Percentiles rank a stretch among this genome's conserved stretches.
phyloP scores from a whole-genome alignment of 2,888 invertebrate species.

The Drosophila monieri region DNA sequence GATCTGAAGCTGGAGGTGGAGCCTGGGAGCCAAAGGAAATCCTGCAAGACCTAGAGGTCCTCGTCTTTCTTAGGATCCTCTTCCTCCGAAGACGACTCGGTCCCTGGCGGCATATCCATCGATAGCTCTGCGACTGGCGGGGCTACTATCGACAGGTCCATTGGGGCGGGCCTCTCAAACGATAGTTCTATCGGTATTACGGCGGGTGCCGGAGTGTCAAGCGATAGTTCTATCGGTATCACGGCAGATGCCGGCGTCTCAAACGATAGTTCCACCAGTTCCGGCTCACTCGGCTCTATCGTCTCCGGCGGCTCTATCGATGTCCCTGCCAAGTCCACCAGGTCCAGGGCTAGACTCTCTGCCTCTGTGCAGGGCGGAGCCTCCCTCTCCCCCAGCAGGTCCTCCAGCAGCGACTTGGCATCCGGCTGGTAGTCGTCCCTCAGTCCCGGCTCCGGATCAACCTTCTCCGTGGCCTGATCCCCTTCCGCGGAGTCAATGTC shows the following conservation, averaged over 20 bases:
- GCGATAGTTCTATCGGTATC: too few relatives aligned
- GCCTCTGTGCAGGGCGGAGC: not conserved
- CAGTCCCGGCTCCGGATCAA: not conserved
- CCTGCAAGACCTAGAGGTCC: too few relatives aligned
- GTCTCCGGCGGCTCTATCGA: too few relatives aligned
- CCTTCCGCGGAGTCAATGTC: not conserved
- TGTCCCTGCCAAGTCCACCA: not conserved
- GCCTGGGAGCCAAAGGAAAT: not conserved
- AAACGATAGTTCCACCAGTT: not conserved
- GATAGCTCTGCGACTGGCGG: not conserved
- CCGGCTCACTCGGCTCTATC: not conserved
- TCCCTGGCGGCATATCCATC: not conserved
- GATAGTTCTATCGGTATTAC: too few relatives aligned
- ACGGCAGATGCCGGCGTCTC: too few relatives aligned
- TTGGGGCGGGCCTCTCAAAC: too few relatives aligned
- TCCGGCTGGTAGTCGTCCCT: not conserved
- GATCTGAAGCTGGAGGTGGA: not conserved
- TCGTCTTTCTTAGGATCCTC: not conserved
- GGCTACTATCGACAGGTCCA: not conserved
- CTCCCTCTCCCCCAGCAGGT: not conserved
- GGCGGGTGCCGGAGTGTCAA: too few relatives aligned
- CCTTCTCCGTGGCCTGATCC: not conserved
- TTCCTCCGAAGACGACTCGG: not conserved
- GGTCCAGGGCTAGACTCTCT: not conserved
- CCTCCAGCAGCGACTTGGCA: not conserved